phyloP scores from a whole-genome alignment of 2,888 invertebrate genomes.

The Camponotus fellah region DNA sequence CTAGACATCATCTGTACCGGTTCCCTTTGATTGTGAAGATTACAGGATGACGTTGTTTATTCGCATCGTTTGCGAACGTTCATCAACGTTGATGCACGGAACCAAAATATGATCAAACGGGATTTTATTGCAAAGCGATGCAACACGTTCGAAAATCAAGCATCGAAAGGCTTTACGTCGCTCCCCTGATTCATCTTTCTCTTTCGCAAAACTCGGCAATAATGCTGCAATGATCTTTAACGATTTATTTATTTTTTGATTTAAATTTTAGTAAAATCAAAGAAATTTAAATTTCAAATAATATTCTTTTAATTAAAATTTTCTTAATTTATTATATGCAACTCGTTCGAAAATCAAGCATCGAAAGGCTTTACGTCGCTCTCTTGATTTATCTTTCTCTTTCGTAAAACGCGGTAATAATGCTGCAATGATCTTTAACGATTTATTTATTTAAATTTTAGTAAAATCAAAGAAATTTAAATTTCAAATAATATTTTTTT shows the following conservation, averaged over 20 bases:
- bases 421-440: too few species aligned
- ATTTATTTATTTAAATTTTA: too few species aligned
- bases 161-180: background rate
- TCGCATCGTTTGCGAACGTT: conserved; percentile 24
- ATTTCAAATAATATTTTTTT: too few species aligned
- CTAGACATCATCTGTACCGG: conserved; percentile 23
- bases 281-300: background rate
- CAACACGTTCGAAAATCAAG: conserved; percentile 13
- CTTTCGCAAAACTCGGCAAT: background rate
- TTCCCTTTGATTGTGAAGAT: conserved; percentile 58
- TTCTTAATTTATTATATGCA: background rate
- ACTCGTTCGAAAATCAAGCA: too few species aligned
- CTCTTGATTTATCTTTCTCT: too few species aligned
- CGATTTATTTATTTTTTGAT: background rate
- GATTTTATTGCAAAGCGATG: conserved; percentile 34
- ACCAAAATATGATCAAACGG: conserved; percentile 25
- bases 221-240: background rate
- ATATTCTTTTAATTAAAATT: background rate
- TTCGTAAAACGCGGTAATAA: too few species aligned
- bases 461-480: too few species aligned
- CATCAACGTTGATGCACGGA: conserved; percentile 30
- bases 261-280: background rate
- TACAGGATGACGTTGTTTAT: conserved; percentile 56
- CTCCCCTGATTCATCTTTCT: background rate
- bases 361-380: too few species aligned